Base-by-base conservation (phyloP, 2,113 vertebrate species). In the Turnix velox region DNA sequence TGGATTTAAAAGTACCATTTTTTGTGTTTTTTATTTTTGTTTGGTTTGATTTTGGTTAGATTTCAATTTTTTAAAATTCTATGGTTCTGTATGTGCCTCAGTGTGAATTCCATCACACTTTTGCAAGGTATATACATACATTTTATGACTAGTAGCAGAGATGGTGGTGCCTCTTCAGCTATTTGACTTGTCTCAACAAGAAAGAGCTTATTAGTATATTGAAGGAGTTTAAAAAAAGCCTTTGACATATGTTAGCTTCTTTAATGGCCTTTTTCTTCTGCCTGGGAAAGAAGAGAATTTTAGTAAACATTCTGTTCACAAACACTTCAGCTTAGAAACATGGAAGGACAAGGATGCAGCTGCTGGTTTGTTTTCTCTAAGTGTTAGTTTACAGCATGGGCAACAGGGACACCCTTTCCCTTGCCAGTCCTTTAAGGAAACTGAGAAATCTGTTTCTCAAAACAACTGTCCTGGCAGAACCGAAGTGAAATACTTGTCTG, bases 321-420 rank as follows among this genome's bases (percentile, higher is more conserved):
- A 89, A 93, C 75, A 46, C 35, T 93, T 84, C 30, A 51, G 18
- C 69, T 84, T 30, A 43, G 81, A 87, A 94, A 89, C 66, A 76
- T 19, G 71, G 78, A 24, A 78, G 69, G 57, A 78, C 20, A 31
- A 74, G n/a, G 66, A 68, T 88, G 75, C 90, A 92, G 67, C 88
- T 95, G 85, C 74, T 85, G 49, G 33, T 55, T 87, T 95, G 54
- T 92, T 79, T 90, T 93, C 58, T 85, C 66, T 66, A 76, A 40
- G 28, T 82, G 62, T 66, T 45, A 79, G 45, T 62, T 61, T 68
- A n/a, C 17, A 20, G 33, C 9, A 42, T n/a, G 79, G 79, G 75
- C 89, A 92, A 55, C 27, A 76, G 85, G 52, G 71, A 84, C 77
- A 65, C 84, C 81, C 77, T 81, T 80, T 91, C 81, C 72, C 86